Evolutionary conservation across 2,113 vertebrate genomes (phyloP), one percentile per base, ranked within the genome.

Genomic region (Lampris megalopsis): DNA sequence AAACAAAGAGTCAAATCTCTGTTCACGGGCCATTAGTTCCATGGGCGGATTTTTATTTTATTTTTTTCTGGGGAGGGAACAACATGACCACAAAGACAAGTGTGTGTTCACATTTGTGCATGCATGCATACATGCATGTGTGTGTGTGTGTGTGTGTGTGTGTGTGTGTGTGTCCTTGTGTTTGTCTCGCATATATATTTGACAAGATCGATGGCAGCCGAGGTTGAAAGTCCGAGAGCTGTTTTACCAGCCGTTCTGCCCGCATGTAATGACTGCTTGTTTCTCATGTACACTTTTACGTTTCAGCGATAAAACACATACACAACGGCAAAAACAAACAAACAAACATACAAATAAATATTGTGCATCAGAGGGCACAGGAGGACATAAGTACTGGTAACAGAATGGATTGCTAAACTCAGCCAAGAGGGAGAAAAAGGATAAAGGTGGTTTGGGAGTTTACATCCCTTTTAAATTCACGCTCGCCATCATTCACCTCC

Each of bases 11-110:
- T 42, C 68, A 63, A 83, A 73, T 73, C 68, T 83, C 80, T 67
- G 65, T 86, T 87, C 62, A 73, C 49, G 64, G 85, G 61, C 69
- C 73, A 45, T 73, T 76, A 77, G 63, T 24, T 63, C 63, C 35
- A 63, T 54, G n/a, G 61, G 79, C 60, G 70, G 77, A 76, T 77
- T 47, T 62, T 24, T 24, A 24, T 24, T 24, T 24, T 24, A 24
- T 24, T 24, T 24, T 24, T 66, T 68, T 74, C 52, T 67, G 10
- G 10, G 52, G 57, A 53, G 40, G 35, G 13, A 53, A 48, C 2
- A n/a, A 11, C 24, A 64, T 35, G 10, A 37, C 57, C 24, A 63
- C 50, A n/a, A 11, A n/a, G 75, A 63, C n/a, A 42, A n/a, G 9
- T 41, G 10, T 52, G 52, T 56, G 60, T 60, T 62, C 6, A 43